These are phyloP conservation scores for Phymatocera aterrima DNA, from an alignment of 2,888 invertebrate species.

Conservation along the genomic window DNA sequence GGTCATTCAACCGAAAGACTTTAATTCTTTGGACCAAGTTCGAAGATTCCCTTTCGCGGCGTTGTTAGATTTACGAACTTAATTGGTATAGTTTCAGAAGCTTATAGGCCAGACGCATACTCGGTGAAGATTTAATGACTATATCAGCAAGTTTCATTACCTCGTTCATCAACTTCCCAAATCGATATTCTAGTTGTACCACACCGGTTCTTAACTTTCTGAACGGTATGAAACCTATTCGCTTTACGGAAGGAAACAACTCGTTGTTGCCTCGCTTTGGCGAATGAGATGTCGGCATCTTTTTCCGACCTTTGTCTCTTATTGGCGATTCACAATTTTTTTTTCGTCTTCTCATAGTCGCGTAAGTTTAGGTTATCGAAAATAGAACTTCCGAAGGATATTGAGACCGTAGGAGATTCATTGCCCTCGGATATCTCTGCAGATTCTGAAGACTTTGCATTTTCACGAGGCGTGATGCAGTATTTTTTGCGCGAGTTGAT, in stretches of 20 bases:
- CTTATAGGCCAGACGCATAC: constrained; percentile 8
- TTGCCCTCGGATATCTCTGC: neutral
- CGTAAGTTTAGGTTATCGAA: neutral
- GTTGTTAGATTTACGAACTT: constrained; percentile 2
- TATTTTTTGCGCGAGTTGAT: neutral
- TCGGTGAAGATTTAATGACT: neutral
- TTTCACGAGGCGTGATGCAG: neutral
- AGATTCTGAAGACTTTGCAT: neutral
- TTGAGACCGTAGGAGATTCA: neutral
- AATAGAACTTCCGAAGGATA: neutral
- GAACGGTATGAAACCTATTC: neutral
- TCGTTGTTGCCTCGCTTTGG: neutral
- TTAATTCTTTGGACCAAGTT: constrained; percentile 18
- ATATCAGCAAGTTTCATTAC: neutral
- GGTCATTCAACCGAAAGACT: constrained; percentile 3
- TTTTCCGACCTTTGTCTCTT: neutral
- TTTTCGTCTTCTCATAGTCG: neutral
- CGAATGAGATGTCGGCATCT: neutral
- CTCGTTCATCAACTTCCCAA: neutral
- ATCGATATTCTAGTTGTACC: neutral
- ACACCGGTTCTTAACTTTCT: neutral
- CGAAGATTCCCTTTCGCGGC: neutral
- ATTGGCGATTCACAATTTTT: neutral
- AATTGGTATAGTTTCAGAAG: neutral
- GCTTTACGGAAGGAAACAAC: neutral